Percentiles rank a stretch among this genome's conserved stretches.
Conservation (phyloP, 2,888 invertebrate genomes). For the Uloborus plumipes region DNA sequence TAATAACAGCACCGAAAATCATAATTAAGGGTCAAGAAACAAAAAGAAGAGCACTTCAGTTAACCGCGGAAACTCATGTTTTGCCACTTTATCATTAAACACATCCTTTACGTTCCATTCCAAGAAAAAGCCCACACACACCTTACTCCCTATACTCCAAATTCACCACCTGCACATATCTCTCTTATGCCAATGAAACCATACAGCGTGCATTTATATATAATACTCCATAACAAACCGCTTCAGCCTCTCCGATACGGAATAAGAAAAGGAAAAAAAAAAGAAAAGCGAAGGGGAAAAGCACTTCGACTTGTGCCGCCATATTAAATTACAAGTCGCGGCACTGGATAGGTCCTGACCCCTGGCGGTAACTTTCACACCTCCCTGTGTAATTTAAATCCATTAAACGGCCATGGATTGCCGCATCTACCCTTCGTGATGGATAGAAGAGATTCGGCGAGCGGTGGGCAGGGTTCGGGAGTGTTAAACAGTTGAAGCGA, state of each 20-base stretch:
- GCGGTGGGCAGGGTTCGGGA: slow-evolving; percentile 7
- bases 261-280: neutral
- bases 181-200: neutral
- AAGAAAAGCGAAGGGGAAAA: slow-evolving; percentile 2
- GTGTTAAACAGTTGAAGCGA: too few relatives aligned
- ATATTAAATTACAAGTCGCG: slow-evolving; percentile 58
- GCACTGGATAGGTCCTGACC: slow-evolving; percentile 53
- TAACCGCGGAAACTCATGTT: too few relatives aligned
- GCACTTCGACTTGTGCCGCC: slow-evolving; percentile 29
- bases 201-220: neutral
- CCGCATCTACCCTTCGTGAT: slow-evolving; percentile 25
- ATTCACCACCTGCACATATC: neutral
- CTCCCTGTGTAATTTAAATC: slow-evolving; percentile 62
- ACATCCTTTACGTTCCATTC: too few relatives aligned
- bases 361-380: slow-evolving; percentile 62
- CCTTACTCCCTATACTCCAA: neutral
- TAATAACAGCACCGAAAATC: too few relatives aligned
- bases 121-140: too few relatives aligned
- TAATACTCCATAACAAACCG: neutral
- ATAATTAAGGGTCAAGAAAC: too few relatives aligned
- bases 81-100: too few relatives aligned
- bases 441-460: slow-evolving; percentile 31
- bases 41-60: too few relatives aligned
- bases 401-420: slow-evolving; percentile 58
- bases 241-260: neutral